Evolutionary conservation across 1,140 invertebrate genomes (phyloP), one percentile per base, ranked within the genome.

Genomic region (Papilio machaon): DNA sequence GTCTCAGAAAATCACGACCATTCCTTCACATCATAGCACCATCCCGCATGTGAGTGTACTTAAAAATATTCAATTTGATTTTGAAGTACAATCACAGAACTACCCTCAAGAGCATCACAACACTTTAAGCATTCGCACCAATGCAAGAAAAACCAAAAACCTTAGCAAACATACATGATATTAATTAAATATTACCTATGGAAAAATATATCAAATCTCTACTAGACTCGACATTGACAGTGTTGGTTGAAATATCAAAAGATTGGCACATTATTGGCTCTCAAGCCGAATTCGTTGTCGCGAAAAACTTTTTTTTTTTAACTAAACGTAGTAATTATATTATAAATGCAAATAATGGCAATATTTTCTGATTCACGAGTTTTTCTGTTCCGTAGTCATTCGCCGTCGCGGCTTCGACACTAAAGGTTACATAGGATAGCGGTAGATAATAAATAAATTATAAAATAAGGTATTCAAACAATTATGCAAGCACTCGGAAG

Each of bases 281-380:
- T 87, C 82, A 82, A 83, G 85, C 89, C 86, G 82, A 83, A 82
- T 92, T 94, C 92, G 91, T 93, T 94, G 92, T 93, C 83, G 80
- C 85, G 82, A 87, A 85, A 86, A 84, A 86, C 89, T 86, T 86
- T 30, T 30, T 30, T 30, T 30, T 30, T 43, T 90, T 83, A 87
- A 90, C 77, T 79, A 79, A 67, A 67, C 17, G 86, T 85, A 89
- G 89, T 90, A 90, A 90, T 87, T 87, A 86, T 87, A 91, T 88
- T 88, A 90, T 92, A 94, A 94, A 94, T 94, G 92, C 92, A 93
- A 91, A 91, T 89, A 92, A 94, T 94, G 93, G 93, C 93, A 94
- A 93, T 90, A 90, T 89, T 88, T 87, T 86, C 86, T 85, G 87
- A 88, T 90, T 87, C 82, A 84, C 82, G 86, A 85, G 83, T 87